Evolutionary conservation across 2,113 vertebrate genomes (phyloP), one percentile per base, ranked within the genome.

Genomic region (Puffinus mauretanicus): DNA sequence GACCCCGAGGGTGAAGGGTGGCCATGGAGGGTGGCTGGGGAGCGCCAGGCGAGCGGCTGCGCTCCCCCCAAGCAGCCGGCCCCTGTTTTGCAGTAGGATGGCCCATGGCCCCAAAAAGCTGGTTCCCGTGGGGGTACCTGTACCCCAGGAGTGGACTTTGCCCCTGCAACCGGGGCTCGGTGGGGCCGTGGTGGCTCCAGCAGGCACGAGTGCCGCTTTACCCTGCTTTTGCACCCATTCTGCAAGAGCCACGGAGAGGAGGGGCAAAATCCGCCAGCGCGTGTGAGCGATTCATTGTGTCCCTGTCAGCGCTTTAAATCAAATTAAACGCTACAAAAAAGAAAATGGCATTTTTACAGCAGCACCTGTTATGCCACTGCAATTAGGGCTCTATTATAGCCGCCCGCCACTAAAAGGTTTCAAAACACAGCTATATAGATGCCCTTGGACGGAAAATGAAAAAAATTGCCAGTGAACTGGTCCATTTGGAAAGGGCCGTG

Each of bases 21-120:
- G 16, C 40, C 46, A 3, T 4, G 51, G 29, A 46, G 34, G 29
- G 0, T 9, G 51, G 51, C 42, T 13, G 2, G 13, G 47, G 24
- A 76, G 10, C 2, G 12, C 52, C 6, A 5, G 0, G 26, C 22
- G 2, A 65, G 69, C 0, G 2, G 44, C 58, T 2, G 0, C 3
- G 13, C 16, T 65, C 26, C 17, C 12, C 24, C 1, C 11, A 2
- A 5, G 44, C 72, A 49, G 44, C 42, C 6, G 1, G 10, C 8
- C 25, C 8, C 8, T 16, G 3, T 14, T 46, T 10, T 52, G 64
- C 34, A n/a, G 58, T 58, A 29, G 30, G 17, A 22, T 52, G 69
- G 24, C 17, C 29, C 36, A 3, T 2, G 34, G 40, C 20, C 34
- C 25, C 46, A 4, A 6, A 64, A 25, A 71, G 9, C 5, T 2